A percentile compares a stretch with the other conserved stretches of the same genome.
Conservation (phyloP, 2,797 vertebrate species). For the Fundulus diaphanus region DNA sequence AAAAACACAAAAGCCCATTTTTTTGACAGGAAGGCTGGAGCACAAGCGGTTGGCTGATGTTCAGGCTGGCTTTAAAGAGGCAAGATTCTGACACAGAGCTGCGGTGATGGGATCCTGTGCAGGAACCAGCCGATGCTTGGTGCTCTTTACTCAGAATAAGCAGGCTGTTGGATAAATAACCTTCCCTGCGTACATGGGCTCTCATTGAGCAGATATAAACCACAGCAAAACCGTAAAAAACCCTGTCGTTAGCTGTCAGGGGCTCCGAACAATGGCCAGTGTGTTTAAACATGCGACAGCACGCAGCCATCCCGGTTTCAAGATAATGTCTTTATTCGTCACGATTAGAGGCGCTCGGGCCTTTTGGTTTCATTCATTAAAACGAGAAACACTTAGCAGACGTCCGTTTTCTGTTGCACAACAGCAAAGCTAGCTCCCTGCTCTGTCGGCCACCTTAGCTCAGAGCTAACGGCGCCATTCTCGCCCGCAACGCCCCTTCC, state of each 20-base stretch:
- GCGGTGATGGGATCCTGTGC: not conserved
- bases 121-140: too few species aligned
- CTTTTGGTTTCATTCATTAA: fast-evolving
- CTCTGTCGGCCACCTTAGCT: slow-evolving; percentile 10
- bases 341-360: fast-evolving
- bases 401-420: slow-evolving; percentile 13
- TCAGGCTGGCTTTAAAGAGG: not conserved
- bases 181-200: not conserved
- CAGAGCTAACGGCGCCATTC: slow-evolving; percentile 10
- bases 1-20: not conserved
- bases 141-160: not conserved
- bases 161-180: not conserved
- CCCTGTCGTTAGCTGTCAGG: not conserved
- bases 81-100: not conserved
- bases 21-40: not conserved
- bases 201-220: not conserved
- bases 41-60: not conserved
- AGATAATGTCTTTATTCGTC: not conserved
- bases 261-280: not conserved
- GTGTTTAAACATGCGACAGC: not conserved
- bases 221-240: not conserved
- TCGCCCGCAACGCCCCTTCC: not conserved
- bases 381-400: too few species aligned
- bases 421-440: slow-evolving; percentile 37
- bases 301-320: not conserved